Conservation (phyloP, 2,888 invertebrate species). For the Sicus ferrugineus region DNA sequence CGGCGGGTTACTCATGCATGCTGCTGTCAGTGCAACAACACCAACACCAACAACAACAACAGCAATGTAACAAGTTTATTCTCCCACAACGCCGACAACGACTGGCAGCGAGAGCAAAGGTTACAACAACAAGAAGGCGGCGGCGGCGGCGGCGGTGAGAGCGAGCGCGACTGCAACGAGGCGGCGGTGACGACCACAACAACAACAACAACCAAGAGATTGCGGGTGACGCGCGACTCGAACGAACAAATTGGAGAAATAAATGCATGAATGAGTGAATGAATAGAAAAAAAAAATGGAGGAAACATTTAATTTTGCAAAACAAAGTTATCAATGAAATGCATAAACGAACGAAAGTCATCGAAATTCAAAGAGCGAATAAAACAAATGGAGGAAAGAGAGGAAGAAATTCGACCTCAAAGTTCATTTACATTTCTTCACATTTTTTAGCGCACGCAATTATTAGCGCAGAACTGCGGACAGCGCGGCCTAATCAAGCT, state of each 20-base stretch:
- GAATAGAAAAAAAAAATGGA: too few species aligned
- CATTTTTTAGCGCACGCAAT: too few species aligned
- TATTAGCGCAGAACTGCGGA: too few species aligned
- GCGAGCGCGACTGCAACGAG: neutral
- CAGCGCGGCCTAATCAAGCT: too few species aligned
- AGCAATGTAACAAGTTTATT: constrained; percentile 16
- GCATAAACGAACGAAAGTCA: constrained; percentile 16
- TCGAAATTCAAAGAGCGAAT: neutral
- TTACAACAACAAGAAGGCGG: neutral
- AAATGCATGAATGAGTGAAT: too few species aligned
- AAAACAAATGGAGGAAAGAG: neutral
- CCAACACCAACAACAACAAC: neutral
- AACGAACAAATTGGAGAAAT: neutral
- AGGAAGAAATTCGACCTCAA: too few species aligned
- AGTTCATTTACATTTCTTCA: too few species aligned
- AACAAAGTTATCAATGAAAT: constrained; percentile 23
- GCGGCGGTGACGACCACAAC: neutral
- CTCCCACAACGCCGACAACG: constrained; percentile 22
- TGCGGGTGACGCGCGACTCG: neutral
- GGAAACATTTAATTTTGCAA: too few species aligned
- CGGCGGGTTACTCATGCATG: neutral
- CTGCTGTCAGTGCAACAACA: neutral
- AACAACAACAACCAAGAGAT: neutral
- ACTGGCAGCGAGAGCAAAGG: constrained; percentile 7
- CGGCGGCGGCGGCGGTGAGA: neutral